Conservation (phyloP, 2,888 invertebrate species). For the Helleia helle region DNA sequence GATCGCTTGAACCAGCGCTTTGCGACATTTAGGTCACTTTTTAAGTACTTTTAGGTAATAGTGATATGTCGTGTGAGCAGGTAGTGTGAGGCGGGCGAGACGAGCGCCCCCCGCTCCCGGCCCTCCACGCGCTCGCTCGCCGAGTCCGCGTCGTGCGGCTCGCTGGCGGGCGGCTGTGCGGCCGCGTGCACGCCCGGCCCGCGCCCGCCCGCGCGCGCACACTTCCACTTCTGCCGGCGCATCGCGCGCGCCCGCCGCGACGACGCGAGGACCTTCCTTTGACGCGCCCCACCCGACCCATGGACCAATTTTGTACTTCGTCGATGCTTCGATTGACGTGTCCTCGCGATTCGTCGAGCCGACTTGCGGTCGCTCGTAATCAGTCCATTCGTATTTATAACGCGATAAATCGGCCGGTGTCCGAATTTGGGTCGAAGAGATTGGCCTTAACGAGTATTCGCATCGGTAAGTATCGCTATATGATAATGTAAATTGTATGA, state of each 20-base stretch:
- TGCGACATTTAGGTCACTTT: too few species aligned
- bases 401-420: constrained; percentile 36
- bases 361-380: constrained; percentile 33
- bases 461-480: constrained; percentile 17
- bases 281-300: constrained; percentile 45
- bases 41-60: too few species aligned
- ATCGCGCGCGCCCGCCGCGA: constrained; percentile 48
- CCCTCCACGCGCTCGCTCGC: constrained; percentile 66
- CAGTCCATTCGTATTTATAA: constrained; percentile 55
- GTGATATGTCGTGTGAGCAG: constrained; percentile 25
- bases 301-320: constrained; percentile 68
- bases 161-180: constrained; percentile 39
- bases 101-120: constrained; percentile 59
- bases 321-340: constrained; percentile 53
- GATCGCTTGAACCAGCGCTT: too few species aligned
- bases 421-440: constrained; percentile 34
- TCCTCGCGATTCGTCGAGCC: constrained; percentile 48
- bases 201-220: constrained; percentile 39
- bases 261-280: constrained; percentile 56
- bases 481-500: too few species aligned
- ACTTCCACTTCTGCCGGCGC: constrained; percentile 62
- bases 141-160: constrained; percentile 63
- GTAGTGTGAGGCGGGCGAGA: constrained; percentile 70
- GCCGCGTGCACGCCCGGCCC: constrained; percentile 27
- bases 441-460: constrained; percentile 21